These are phyloP conservation scores for Panthera leo DNA, from an alignment of 2,113 vertebrate genomes.

Conservation along the genomic window DNA sequence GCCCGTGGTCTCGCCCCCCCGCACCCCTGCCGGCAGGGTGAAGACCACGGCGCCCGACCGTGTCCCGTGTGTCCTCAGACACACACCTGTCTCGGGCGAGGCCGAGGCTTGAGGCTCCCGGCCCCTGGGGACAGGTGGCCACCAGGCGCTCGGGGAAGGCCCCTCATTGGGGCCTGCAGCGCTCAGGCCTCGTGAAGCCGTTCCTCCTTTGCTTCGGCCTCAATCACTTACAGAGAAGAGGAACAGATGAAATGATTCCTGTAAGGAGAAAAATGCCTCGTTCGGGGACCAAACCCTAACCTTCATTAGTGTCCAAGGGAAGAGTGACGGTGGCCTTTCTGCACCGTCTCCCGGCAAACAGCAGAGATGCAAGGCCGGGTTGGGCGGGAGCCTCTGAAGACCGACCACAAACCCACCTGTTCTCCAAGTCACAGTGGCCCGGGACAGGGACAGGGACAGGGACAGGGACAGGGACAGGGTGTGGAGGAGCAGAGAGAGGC, in stretches of 20 bases:
- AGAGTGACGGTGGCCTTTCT: neutral
- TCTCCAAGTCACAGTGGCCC: neutral
- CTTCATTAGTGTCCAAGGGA: too few relatives aligned
- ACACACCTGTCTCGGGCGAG: neutral
- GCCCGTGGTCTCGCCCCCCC: too few relatives aligned
- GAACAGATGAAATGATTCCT: neutral
- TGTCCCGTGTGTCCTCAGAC: neutral
- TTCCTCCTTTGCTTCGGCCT: neutral
- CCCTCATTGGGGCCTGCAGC: too few relatives aligned
- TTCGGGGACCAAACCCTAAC: neutral
- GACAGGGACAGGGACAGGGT: neutral
- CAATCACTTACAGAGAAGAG: fast-evolving
- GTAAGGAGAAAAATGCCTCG: neutral
- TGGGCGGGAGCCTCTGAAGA: too few relatives aligned
- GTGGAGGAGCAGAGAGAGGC: too few relatives aligned
- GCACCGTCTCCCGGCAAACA: neutral
- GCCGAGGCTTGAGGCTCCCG: neutral
- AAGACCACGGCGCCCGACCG: neutral
- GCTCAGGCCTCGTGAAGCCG: too few relatives aligned
- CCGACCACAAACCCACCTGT: fast-evolving
- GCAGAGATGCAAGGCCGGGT: fast-evolving
- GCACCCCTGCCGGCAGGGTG: neutral
- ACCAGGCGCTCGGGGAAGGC: too few relatives aligned
- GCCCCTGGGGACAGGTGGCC: neutral
- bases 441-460: neutral